Evolutionary conservation across 1,140 invertebrate genomes (phyloP).

Genomic region (Caenorhabditis tropicalis): DNA sequence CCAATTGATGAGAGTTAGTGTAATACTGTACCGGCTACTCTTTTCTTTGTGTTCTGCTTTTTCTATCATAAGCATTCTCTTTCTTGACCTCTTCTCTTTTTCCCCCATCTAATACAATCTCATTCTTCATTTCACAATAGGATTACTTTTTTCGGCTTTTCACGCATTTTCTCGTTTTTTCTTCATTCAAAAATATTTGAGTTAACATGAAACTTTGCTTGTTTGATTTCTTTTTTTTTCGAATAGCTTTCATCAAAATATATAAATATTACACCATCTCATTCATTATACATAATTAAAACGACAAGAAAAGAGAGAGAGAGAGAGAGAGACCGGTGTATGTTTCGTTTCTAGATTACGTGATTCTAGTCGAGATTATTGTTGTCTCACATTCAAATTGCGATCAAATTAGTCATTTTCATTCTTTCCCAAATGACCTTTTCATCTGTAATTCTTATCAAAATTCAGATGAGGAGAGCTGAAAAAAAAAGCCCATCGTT

Average conservation of each 20-base stretch:
- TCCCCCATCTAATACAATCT: not conserved
- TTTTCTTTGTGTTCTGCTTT: conserved; percentile 35
- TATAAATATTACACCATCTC: not conserved
- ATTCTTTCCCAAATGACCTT: not conserved
- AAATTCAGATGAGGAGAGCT: not conserved
- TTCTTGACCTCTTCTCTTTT: not conserved
- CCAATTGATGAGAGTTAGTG: not conserved
- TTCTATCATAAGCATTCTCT: not conserved
- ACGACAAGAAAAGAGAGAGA: not conserved
- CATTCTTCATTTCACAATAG: not conserved
- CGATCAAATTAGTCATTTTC: conserved; percentile 13
- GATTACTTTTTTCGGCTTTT: conserved; percentile 6
- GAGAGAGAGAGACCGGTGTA: conserved; percentile 27
- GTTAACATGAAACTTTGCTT: too few relatives aligned
- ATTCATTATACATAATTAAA: conserved; percentile 20
- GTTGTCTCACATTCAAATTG: not conserved
- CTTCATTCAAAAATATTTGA: not conserved
- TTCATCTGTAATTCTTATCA: not conserved
- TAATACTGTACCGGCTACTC: conserved; percentile 38
- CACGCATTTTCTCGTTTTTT: not conserved
- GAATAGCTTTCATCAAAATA: not conserved
- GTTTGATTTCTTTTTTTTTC: not conserved
- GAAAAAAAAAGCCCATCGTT: too few relatives aligned
- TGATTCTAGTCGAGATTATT: conserved; percentile 28
- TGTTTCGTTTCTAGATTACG: conserved; percentile 24